Base-by-base conservation (phyloP, 2,113 vertebrate genomes). In the Siniperca knerii region DNA sequence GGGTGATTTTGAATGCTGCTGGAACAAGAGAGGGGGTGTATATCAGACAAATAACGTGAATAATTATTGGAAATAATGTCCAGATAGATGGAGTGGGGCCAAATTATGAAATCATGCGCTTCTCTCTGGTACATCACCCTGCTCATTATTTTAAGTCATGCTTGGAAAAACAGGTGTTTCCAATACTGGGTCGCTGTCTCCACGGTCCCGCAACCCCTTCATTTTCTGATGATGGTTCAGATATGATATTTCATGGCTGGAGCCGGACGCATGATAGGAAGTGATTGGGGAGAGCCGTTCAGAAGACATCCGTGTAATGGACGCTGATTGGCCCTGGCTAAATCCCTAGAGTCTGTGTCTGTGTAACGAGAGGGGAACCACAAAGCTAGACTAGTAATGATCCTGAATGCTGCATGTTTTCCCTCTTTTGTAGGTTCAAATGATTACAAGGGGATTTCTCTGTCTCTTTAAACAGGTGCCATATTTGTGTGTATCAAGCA, bases 161-260 rank as follows among this genome's bases (percentile, higher is more conserved):
- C 81, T 92, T 84, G 90, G 86, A 93, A 92, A 88, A 96, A 95
- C 96, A 96, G 95, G 95, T 96, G 96, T 95, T 96, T 96, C 87
- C 83, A 96, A 96, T 96, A 91, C 66, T 62, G 67, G 81, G 80
- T 77, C 57, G 29, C 88, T 61, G 90, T 93, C 94, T 92, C 83
- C 80, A 90, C 72, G 82, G 90, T 92, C 83, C 67, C 40, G 55
- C 85, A 66, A 67, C 87, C 83, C 72, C 75, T 90, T 90, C 55
- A 33, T 86, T 92, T 84, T 88, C 90, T 89, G 90, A 94, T 94
- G 92, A 94, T 78, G 93, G 92, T 79, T 94, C 92, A 93, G 93
- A 95, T 95, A 94, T 94, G 94, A 95, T 95, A 93, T 96, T 96
- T 94, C 95, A 94, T 86, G 92, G 91, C 88, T 85, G 84, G 75